Evolutionary conservation across 2,888 invertebrate genomes (phyloP).

Genomic region (Cephonodes hylas): DNA sequence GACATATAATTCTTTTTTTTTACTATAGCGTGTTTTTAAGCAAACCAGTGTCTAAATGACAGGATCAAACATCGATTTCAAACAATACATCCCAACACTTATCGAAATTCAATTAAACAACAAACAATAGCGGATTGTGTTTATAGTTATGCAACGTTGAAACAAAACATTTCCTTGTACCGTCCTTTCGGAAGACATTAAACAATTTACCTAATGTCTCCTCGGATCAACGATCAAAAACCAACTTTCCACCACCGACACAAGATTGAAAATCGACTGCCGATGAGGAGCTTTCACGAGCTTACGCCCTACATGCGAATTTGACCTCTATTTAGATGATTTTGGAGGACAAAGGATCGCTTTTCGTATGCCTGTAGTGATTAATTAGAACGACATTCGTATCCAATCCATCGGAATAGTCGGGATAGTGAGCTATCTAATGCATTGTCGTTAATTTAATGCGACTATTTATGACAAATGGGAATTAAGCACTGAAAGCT

Average conservation of each 20-base stretch:
- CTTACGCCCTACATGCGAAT: constrained; percentile 14
- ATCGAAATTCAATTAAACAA: constrained; percentile 26
- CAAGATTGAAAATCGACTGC: constrained; percentile 57
- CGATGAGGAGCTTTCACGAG: constrained; percentile 16
- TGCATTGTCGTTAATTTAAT: constrained; percentile 80
- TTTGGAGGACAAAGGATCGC: not conserved
- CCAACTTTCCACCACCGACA: constrained; percentile 41
- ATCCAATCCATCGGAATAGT: constrained; percentile 83
- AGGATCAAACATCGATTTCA: not conserved
- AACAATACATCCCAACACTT: not conserved
- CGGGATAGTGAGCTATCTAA: constrained; percentile 75
- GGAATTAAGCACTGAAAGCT: constrained; percentile 57
- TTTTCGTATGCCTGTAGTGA: constrained; percentile 32
- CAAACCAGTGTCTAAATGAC: not conserved
- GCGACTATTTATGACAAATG: constrained; percentile 74
- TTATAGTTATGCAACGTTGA: constrained; percentile 37
- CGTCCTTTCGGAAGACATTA: constrained; percentile 69
- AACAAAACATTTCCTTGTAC: constrained; percentile 63
- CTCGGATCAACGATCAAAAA: constrained; percentile 28
- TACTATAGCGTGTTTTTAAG: not conserved
- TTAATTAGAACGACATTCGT: constrained; percentile 42
- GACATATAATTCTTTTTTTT: too few species aligned
- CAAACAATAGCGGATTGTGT: constrained; percentile 29
- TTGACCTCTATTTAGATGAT: not conserved
- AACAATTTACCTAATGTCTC: constrained; percentile 72